phyloP scores from a whole-genome alignment of 2,797 vertebrate genomes.

The Molossus molossus region DNA sequence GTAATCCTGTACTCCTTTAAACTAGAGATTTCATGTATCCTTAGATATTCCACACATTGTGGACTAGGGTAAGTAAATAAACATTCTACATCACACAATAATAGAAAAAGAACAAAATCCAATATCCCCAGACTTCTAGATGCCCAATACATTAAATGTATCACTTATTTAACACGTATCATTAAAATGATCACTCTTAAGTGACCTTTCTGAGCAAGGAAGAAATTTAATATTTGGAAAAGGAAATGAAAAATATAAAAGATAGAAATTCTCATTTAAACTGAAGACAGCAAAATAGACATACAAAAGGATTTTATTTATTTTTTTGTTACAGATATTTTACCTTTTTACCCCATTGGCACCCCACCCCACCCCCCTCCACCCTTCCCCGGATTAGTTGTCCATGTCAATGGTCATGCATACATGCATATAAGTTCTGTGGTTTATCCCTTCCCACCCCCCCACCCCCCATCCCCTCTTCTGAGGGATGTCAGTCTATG shows the following conservation, averaged over 20 bases:
- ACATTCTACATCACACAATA: not conserved
- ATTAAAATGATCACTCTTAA: conserved; percentile 28
- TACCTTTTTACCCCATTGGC: too few relatives aligned
- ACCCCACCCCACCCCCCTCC: too few relatives aligned
- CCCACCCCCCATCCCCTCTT: too few relatives aligned
- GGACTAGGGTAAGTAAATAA: not conserved
- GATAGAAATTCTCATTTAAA: conserved; percentile 30
- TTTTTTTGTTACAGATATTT: too few relatives aligned
- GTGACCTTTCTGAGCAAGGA: conserved; percentile 34
- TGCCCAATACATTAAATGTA: not conserved
- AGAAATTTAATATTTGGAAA: conserved; percentile 62
- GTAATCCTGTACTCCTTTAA: not conserved
- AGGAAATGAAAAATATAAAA: conserved; percentile 34
- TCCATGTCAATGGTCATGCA: too few relatives aligned
- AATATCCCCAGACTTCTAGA: conserved; percentile 11
- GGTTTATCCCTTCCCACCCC: too few relatives aligned
- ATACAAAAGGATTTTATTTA: not conserved
- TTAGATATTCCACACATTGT: not conserved
- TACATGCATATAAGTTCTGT: too few relatives aligned
- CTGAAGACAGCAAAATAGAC: not conserved
- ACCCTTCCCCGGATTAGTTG: too few relatives aligned
- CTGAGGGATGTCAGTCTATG: too few relatives aligned
- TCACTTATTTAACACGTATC: conserved; percentile 22
- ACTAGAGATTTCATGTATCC: not conserved
- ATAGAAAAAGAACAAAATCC: conserved; percentile 9